Percentiles rank a stretch among this genome's conserved stretches.
These are phyloP conservation scores for Aplysia californica DNA, from an alignment of 1,140 invertebrate species.

Conservation along the genomic window DNA sequence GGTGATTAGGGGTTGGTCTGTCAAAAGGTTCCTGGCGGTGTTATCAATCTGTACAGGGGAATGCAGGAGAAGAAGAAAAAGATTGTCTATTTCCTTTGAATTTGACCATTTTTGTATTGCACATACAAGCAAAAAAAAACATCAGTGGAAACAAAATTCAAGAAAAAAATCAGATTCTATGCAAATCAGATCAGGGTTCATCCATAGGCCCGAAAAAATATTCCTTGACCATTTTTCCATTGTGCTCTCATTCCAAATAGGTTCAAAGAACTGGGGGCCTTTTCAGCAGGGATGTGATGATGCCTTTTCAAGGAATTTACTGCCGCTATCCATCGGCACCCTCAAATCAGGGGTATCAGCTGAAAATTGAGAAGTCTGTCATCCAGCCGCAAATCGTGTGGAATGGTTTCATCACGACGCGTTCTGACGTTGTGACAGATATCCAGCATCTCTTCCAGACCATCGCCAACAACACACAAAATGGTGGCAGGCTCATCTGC, in stretches of 20 bases:
- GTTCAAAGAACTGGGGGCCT: constrained; percentile 4
- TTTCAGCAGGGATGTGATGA: neutral
- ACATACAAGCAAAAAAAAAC: no score
- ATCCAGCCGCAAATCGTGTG: constrained; percentile 35
- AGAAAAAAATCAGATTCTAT: no score
- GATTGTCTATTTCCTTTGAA: no score
- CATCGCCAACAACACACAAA: constrained; percentile 36
- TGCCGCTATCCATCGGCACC: constrained; percentile 29
- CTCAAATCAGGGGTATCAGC: constrained; percentile 27
- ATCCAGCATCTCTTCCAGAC: constrained; percentile 37
- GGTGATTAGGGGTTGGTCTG: neutral
- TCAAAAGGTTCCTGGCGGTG: no score
- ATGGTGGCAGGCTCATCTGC: constrained; percentile 44
- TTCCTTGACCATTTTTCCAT: no score
- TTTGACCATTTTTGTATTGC: no score
- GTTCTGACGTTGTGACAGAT: constrained; percentile 25
- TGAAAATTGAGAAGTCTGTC: constrained; percentile 43
- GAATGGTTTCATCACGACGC: constrained; percentile 31
- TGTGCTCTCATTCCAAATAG: no score
- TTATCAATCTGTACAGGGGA: no score
- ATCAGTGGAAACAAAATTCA: no score
- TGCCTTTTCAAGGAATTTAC: constrained; percentile 40
- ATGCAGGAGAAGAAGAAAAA: no score
- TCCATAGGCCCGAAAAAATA: no score
- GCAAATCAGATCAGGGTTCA: no score